Evolutionary conservation across 2,888 invertebrate species (phyloP), one percentile per base, ranked within the genome.

Genomic region (Drosophila affinis): DNA sequence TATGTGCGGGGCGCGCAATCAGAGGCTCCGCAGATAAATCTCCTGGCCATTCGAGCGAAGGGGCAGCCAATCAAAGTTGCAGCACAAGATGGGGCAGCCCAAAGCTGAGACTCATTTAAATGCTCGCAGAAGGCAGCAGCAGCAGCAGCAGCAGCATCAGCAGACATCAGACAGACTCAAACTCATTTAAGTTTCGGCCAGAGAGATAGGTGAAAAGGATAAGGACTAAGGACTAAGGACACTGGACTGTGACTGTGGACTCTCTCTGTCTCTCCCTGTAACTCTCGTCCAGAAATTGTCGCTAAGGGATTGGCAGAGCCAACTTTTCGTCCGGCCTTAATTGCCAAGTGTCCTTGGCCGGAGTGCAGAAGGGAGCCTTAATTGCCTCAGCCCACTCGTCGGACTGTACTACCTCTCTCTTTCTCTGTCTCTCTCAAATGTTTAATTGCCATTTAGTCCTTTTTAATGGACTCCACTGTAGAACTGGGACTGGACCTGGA

Each of bases 371-470:
- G 81, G 87, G 82, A 82, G 87, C 76, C 88, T 88, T 83, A 88
- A 83, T 88, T 82, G 82, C 82, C 49, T 45, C 74, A 39, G 55
- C 29, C 58, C 58, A 49, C 49, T 39, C 54, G 29, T 9, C 1
- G n/a, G n/a, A 21, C 44, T 9, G 18, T 18, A 24, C 21, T 18
- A 17, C n/a, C 49, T 21, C 21, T 5, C n/a, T 12, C 10, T 34
- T 18, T 18, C 34, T 18, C 49, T 12, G 14, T 14, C n/a, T 82
- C 75, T 64, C 82, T 78, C 83, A 75, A 82, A 90, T 84, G 90
- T 90, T 91, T 91, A 90, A 91, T 90, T 89, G 90, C 87, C 87
- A 85, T 90, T 89, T 89, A 90, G 84, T 82, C 89, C 89, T 88
- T 87, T 90, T 89, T 88, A 91, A 90, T 91, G 87, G 79, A 85